These are phyloP conservation scores for Masticophis lateralis DNA, from an alignment of 2,797 vertebrate genomes.

Conservation along the genomic window DNA sequence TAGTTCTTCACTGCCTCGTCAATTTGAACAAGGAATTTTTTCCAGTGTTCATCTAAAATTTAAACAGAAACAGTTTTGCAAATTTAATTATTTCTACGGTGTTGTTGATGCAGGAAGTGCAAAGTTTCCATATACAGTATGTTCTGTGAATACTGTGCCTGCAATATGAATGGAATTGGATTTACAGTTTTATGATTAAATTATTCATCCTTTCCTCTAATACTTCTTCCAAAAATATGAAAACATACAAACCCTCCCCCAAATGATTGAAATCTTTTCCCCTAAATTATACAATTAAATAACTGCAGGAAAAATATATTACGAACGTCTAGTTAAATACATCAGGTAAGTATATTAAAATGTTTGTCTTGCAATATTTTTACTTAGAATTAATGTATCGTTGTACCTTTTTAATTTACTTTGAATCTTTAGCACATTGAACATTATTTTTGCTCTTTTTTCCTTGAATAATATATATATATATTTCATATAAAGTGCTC, in stretches of 20 bases:
- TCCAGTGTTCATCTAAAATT: conserved; percentile 69
- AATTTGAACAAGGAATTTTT: conserved; percentile 63
- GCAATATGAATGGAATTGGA: not conserved
- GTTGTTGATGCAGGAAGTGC: not conserved
- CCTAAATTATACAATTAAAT: not conserved
- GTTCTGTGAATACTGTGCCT: not conserved
- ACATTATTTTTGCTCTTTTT: not conserved
- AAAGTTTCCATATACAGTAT: not conserved
- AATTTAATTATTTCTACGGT: not conserved
- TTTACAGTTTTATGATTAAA: not conserved
- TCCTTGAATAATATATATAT: not conserved
- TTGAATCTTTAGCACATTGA: not conserved
- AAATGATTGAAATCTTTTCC: not conserved
- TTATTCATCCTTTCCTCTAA: not conserved
- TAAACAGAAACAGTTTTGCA: not conserved
- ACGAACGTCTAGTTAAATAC: not conserved
- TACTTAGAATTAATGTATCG: not conserved
- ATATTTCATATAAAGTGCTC: not conserved
- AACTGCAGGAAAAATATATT: not conserved
- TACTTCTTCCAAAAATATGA: not conserved
- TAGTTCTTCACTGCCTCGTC: conserved; percentile 72
- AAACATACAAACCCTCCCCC: not conserved
- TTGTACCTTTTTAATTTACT: not conserved
- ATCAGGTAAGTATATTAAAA: not conserved
- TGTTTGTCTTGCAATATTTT: not conserved